A percentile compares a stretch with the other conserved stretches of the same genome.
Evolutionary conservation across 64 coral and sea anemone genomes (phyloP).

Genomic region (Dendronephthya gigantea): DNA sequence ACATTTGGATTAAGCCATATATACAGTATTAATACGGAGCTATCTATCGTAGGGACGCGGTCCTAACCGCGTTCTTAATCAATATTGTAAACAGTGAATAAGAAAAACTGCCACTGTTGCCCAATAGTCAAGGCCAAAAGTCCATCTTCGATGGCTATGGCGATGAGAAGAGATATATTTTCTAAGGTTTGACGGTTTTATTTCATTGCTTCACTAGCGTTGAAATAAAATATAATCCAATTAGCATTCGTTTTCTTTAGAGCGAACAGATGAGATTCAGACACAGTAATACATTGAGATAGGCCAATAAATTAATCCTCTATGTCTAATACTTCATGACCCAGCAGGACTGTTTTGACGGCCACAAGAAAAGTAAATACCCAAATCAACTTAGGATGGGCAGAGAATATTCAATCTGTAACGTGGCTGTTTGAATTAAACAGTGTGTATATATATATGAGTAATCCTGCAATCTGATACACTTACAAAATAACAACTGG

Average conservation of each 20-base stretch:
- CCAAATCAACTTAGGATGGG: not conserved
- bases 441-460: no score
- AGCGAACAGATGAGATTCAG: not conserved
- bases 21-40: not conserved
- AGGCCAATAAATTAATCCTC: not conserved
- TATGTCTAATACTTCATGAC: not conserved
- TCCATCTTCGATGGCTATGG: no score
- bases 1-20: not conserved
- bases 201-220: not conserved
- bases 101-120: not conserved
- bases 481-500: not conserved
- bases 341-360: not conserved
- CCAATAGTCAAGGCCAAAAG: not conserved
- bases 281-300: not conserved
- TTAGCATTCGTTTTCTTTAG: not conserved
- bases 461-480: constrained; percentile 1
- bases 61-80: not conserved
- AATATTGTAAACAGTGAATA: not conserved
- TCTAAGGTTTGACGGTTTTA: not conserved
- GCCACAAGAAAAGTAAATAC: constrained; percentile 7
- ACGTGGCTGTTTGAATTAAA: not conserved
- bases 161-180: not conserved
- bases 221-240: not conserved
- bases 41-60: not conserved
- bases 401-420: not conserved